Evolutionary conservation across 2,888 invertebrate species (phyloP), one percentile per base, ranked within the genome.

Genomic region (Metacarcinus magister): DNA sequence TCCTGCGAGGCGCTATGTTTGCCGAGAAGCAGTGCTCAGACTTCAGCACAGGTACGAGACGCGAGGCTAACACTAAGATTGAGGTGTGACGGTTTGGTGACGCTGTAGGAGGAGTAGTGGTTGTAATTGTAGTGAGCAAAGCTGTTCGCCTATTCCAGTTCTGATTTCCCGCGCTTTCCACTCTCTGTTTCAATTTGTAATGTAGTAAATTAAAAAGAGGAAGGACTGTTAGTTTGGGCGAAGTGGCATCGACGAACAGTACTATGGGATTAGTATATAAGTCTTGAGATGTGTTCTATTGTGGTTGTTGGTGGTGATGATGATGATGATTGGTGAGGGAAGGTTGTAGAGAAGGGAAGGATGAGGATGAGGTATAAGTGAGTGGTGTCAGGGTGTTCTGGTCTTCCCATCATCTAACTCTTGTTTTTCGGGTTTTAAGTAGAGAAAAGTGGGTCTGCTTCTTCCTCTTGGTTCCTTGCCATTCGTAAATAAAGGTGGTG

Each of bases 21-120:
- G 97, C 97, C 60, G 97, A 97, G 97, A 96, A 97, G 89, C 97
- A 97, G 87, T 97, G 97, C 96, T 46, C 96, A 43, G 96, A 92
- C 95, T 96, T 75, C 75, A 43, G 48, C 93, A 93, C 95, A 96
- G 94, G 96, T 96, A 91, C 2, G 32, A 28, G 89, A 13, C 16
- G 60, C 60, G n/a, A n/a, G n/a, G n/a, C n/a, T 60, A 8, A 60
- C 60, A 60, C 16, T 16, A 23, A 28, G 75, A 75, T 5, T 23
- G 28, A 75, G 75, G 87, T 87, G 82, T 32, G 87, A 87, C 1
- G 87, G 23, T 1, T 16, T 10, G 39, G 39, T 10, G 16, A 32
- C 2, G 39, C 10, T 87, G 32, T 28, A 32, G 10, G 82, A 28
- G 10, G 28, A 32, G n/a, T 67, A n/a, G 19, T 16, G 23, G 67